Evolutionary conservation across 2,797 vertebrate species (phyloP).

Genomic region (Gymnothorax reevesii): DNA sequence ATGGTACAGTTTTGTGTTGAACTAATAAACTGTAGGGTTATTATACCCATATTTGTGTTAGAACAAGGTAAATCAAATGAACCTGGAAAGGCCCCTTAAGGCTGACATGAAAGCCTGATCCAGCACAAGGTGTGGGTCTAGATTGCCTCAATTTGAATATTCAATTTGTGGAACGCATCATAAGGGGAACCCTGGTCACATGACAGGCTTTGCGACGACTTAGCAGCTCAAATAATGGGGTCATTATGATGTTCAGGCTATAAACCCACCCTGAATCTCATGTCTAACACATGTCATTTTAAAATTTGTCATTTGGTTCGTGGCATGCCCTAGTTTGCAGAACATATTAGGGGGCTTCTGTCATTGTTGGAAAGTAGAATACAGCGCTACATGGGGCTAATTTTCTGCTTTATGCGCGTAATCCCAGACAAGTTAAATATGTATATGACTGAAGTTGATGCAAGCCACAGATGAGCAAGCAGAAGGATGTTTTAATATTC

Average conservation of each 20-base stretch:
- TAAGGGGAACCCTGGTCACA: neutral
- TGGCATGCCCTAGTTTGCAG: neutral
- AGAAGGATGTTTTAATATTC: slow-evolving; percentile 23
- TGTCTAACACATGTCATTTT: neutral
- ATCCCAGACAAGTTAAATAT: slow-evolving; percentile 6
- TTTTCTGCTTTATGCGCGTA: slow-evolving; percentile 20
- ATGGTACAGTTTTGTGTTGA: too few species aligned
- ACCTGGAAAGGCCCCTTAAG: slow-evolving; percentile 18
- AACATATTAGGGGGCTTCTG: neutral
- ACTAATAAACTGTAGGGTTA: too few species aligned
- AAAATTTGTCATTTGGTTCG: neutral
- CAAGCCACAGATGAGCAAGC: slow-evolving; percentile 11
- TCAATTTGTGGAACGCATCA: slow-evolving; percentile 49
- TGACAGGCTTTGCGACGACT: slow-evolving; percentile 10
- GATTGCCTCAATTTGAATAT: slow-evolving; percentile 62
- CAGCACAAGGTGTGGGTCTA: slow-evolving; percentile 61
- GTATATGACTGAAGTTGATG: neutral
- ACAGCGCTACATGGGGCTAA: slow-evolving; percentile 5
- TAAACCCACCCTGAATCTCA: neutral
- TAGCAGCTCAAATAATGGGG: neutral
- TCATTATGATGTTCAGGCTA: neutral
- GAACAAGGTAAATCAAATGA: too few species aligned
- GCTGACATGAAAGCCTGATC: slow-evolving; percentile 62
- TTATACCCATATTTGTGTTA: too few species aligned
- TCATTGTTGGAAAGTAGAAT: neutral